Evolutionary conservation across 1,140 invertebrate genomes (phyloP).

Genomic region (Pseudomyrmex flavicornis): DNA sequence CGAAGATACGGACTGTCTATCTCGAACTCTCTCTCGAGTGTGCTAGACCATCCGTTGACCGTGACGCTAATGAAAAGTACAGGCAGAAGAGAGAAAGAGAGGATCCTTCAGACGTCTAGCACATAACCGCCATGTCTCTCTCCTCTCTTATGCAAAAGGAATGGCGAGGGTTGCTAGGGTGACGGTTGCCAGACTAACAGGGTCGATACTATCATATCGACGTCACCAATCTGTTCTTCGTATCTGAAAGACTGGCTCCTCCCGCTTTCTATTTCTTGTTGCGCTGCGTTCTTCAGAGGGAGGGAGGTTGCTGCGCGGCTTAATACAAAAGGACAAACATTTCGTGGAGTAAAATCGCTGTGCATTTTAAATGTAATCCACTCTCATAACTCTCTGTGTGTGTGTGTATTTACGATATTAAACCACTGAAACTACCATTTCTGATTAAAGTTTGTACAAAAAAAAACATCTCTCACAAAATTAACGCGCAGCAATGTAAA

Average conservation of each 20-base stretch:
- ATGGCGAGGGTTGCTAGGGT: conserved; percentile 75
- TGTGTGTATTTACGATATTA: background rate
- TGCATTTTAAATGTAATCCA: background rate
- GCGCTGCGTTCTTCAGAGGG: background rate
- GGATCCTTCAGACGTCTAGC: background rate
- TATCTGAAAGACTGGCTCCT: background rate
- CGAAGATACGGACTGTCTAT: conserved; percentile 7
- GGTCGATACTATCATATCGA: conserved; percentile 75
- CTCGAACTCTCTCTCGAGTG: conserved; percentile 7
- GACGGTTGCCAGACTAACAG: conserved; percentile 66
- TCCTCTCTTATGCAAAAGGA: conserved; percentile 73
- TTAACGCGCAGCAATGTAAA: background rate
- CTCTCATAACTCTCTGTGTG: background rate
- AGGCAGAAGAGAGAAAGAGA: conserved; percentile 13
- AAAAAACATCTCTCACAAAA: background rate
- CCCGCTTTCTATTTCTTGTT: background rate
- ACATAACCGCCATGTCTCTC: conserved; percentile 47
- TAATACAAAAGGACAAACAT: background rate
- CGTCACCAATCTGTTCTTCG: conserved; percentile 70
- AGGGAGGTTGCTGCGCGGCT: background rate
- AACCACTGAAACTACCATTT: background rate
- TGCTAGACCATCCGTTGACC: conserved; percentile 49
- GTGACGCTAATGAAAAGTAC: conserved; percentile 58
- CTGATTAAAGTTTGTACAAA: background rate
- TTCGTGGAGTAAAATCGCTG: background rate